Evolutionary conservation across 2,113 vertebrate genomes (phyloP).

Genomic region (Uria lomvia): DNA sequence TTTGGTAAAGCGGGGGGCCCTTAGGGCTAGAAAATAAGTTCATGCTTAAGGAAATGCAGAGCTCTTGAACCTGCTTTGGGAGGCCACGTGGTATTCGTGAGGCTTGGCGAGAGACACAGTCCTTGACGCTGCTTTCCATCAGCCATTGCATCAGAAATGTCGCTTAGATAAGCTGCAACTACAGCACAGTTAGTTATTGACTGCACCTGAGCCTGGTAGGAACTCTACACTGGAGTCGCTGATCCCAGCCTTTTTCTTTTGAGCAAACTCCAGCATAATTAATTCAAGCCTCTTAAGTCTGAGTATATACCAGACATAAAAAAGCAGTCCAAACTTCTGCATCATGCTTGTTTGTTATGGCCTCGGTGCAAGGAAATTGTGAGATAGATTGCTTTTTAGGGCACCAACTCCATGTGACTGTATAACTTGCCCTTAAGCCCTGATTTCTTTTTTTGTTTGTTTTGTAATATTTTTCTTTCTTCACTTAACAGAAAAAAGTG

Average conservation of each 20-base stretch:
- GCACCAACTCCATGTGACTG: accelerated
- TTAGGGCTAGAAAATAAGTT: no score
- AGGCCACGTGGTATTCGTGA: no score
- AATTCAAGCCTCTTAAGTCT: neutral
- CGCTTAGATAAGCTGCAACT: neutral
- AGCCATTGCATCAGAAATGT: neutral
- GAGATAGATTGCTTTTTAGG: neutral
- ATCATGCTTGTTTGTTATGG: accelerated
- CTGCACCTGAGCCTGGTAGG: neutral
- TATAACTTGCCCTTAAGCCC: accelerated
- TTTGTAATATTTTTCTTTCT: neutral
- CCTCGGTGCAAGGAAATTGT: no score
- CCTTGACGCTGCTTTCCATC: neutral
- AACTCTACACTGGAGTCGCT: accelerated
- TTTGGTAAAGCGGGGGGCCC: neutral
- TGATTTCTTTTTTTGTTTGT: neutral
- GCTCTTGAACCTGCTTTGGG: neutral
- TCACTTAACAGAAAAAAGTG: slow-evolving; percentile 81
- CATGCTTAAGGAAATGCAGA: neutral
- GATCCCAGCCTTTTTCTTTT: neutral
- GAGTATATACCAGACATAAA: no score
- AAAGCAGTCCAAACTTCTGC: neutral
- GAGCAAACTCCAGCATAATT: neutral
- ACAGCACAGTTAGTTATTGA: neutral
- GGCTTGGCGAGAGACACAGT: accelerated